Evolutionary conservation across 2,888 invertebrate species (phyloP).

Genomic region (Anaspis maculata): DNA sequence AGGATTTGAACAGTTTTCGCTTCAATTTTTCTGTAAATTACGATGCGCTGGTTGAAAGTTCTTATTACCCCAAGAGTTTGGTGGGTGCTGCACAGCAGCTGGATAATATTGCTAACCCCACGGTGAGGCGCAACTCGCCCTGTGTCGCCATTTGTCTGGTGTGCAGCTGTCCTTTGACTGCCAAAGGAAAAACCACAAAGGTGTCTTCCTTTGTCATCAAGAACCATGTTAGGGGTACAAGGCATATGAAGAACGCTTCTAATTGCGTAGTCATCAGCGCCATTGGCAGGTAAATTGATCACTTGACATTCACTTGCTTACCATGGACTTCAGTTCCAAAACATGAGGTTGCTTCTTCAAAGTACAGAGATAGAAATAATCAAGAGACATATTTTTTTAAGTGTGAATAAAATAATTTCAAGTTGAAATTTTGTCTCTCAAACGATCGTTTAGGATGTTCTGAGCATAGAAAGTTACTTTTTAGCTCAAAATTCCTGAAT

Average conservation of each 20-base stretch:
- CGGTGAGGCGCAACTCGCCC: slow-evolving; percentile 20
- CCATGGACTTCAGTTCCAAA: no score
- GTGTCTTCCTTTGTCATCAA: slow-evolving; percentile 17
- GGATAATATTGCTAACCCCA: slow-evolving; percentile 20
- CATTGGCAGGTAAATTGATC: no score
- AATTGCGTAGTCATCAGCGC: no score
- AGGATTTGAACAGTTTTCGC: slow-evolving; percentile 22
- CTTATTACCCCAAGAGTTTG: slow-evolving; percentile 23
- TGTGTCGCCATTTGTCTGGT: slow-evolving; percentile 24
- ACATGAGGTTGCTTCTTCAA: no score
- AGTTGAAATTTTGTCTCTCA: no score
- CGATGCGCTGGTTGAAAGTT: slow-evolving; percentile 17
- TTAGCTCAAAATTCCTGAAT: no score
- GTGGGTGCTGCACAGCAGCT: slow-evolving; percentile 18
- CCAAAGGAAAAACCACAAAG: slow-evolving; percentile 8
- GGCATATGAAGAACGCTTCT: slow-evolving; percentile 19
- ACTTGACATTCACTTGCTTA: no score
- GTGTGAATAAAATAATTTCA: no score
- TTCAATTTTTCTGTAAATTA: slow-evolving; percentile 19
- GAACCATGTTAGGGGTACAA: slow-evolving; percentile 25
- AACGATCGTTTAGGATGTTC: no score
- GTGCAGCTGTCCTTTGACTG: slow-evolving; percentile 24
- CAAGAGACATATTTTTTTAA: no score
- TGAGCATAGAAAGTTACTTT: no score
- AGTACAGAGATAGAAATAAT: no score